A percentile compares a stretch with the other conserved stretches of the same genome.
These are phyloP conservation scores for Scaptomyza graminum DNA, from an alignment of 1,140 invertebrate species.

Conservation along the genomic window DNA sequence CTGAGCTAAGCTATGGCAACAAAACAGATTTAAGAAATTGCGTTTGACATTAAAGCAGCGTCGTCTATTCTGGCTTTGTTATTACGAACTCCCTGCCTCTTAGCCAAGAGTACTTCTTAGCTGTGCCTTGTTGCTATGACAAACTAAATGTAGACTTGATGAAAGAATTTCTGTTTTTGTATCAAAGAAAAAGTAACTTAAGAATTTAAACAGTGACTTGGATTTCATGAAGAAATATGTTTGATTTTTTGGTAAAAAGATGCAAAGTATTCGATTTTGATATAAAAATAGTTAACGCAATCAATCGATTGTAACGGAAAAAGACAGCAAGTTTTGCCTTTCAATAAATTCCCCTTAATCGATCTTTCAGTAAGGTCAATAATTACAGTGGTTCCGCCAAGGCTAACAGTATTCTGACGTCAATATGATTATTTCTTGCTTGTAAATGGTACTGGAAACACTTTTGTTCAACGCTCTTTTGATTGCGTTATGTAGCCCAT, in stretches of 20 bases:
- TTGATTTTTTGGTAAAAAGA: too few species aligned
- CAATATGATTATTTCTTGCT: conserved; percentile 21
- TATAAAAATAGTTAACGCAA: too few species aligned
- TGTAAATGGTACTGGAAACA: conserved; percentile 33
- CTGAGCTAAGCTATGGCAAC: conserved; percentile 5
- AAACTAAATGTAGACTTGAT: not conserved
- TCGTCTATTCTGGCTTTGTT: not conserved
- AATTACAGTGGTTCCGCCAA: not conserved
- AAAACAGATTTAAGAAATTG: conserved; percentile 16
- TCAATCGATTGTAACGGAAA: too few species aligned
- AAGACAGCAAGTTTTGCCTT: too few species aligned
- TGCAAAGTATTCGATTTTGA: too few species aligned
- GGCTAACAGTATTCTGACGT: conserved; percentile 13
- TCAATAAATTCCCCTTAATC: too few species aligned
- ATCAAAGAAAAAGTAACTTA: not conserved
- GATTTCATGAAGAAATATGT: too few species aligned
- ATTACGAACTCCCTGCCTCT: conserved; percentile 1
- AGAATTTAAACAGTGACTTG: not conserved
- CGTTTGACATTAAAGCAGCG: not conserved
- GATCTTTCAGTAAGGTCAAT: conserved; percentile 4
- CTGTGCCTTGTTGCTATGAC: not conserved
- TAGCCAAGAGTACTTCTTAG: not conserved
- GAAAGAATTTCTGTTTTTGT: not conserved
- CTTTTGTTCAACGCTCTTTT: conserved; percentile 44
- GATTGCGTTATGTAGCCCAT: conserved; percentile 13